phyloP scores from a whole-genome alignment of 2,113 vertebrate genomes.

The Percina caprodes region DNA sequence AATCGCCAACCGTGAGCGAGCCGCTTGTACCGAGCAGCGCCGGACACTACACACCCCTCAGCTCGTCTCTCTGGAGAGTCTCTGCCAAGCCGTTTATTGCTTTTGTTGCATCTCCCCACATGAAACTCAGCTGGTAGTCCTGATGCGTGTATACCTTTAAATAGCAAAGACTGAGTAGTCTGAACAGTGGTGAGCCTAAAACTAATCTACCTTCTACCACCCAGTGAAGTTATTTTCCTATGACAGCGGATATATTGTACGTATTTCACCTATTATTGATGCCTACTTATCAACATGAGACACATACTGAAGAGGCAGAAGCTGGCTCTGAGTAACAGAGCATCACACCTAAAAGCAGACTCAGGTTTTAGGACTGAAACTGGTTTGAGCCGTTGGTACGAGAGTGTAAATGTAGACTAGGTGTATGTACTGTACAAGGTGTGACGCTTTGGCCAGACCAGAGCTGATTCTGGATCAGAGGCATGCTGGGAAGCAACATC shows the following conservation, averaged over 20 bases:
- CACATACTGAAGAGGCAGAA: not conserved
- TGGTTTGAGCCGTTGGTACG: not conserved
- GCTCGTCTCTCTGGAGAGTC: not conserved
- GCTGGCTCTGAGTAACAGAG: not conserved
- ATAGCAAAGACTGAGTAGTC: not conserved
- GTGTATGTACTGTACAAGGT: conserved; percentile 19
- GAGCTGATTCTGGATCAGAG: not conserved
- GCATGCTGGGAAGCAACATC: conserved; percentile 5
- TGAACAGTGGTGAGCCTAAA: not conserved
- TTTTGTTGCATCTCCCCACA: not conserved
- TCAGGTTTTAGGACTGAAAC: not conserved
- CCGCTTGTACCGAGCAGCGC: not conserved
- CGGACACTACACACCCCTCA: not conserved
- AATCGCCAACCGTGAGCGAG: not conserved
- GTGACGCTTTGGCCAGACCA: not conserved
- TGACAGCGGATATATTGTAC: not conserved
- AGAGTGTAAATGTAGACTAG: not conserved
- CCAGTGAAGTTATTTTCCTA: not conserved
- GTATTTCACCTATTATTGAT: not conserved
- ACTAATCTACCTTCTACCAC: not conserved
- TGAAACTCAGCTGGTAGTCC: not conserved
- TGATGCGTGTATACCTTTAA: not conserved
- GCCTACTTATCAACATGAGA: not conserved
- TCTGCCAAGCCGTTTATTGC: not conserved
- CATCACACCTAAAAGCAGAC: not conserved